Evolutionary conservation across 2,888 invertebrate genomes (phyloP).

Genomic region (Strigamia maritima): DNA sequence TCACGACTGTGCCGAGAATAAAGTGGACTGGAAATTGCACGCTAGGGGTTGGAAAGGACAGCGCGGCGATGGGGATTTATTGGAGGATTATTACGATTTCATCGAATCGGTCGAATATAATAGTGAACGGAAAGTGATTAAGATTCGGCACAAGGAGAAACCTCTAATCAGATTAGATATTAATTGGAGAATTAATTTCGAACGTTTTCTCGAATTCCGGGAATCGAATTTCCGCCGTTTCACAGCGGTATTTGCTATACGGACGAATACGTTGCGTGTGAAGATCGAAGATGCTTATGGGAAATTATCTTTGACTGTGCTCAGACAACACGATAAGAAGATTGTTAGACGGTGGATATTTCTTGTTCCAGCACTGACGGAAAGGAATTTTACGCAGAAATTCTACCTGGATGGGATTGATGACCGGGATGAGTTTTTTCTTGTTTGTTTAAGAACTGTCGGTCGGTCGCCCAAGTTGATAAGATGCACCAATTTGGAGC

Average conservation of each 20-base stretch:
- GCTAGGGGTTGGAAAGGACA: not conserved
- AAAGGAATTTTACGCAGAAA: not conserved
- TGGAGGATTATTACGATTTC: not conserved
- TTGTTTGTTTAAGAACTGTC: no score
- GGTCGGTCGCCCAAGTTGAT: no score
- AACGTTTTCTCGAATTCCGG: not conserved
- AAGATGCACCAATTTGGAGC: no score
- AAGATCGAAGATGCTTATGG: not conserved
- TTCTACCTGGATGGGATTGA: not conserved
- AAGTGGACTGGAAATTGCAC: not conserved
- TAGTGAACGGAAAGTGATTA: not conserved
- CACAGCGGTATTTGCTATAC: not conserved
- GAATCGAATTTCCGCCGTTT: not conserved
- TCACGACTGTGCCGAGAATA: not conserved
- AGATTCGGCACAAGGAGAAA: not conserved
- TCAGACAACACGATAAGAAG: not conserved
- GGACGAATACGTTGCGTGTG: not conserved
- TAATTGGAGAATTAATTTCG: not conserved
- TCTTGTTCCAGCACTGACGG: not conserved
- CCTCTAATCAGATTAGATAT: not conserved
- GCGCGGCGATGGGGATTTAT: not conserved
- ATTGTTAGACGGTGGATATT: not conserved
- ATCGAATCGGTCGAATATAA: not conserved
- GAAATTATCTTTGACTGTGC: not conserved
- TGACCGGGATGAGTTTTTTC: no score